A percentile compares a stretch with the other conserved stretches of the same genome.
phyloP scores from a whole-genome alignment of 2,797 vertebrate genomes.

The Macropodus opercularis region DNA sequence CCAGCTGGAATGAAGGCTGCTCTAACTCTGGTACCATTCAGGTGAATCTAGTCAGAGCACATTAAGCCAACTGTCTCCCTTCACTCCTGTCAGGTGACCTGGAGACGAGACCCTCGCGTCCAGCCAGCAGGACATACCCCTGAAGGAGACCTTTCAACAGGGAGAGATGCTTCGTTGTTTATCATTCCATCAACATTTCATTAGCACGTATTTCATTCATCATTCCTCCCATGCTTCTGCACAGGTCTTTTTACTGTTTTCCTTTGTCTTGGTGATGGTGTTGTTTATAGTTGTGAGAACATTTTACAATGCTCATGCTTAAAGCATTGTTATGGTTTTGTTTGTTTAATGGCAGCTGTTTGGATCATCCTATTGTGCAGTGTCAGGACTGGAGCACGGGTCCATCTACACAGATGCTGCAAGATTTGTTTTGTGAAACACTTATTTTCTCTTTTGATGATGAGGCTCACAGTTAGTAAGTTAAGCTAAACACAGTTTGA shows the following conservation, averaged over 20 bases:
- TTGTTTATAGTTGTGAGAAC: not conserved
- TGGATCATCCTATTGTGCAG: not conserved
- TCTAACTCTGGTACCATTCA: no score
- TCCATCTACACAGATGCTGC: not conserved
- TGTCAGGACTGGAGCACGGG: not conserved
- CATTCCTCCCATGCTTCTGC: not conserved
- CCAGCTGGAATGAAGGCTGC: no score
- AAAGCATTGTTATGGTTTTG: no score
- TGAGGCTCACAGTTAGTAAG: no score
- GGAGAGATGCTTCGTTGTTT: not conserved
- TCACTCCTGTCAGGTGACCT: conserved; percentile 25
- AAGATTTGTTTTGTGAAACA: no score
- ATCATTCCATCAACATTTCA: not conserved
- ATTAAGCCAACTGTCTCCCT: not conserved
- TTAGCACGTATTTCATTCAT: not conserved
- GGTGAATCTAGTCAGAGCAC: no score
- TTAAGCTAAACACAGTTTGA: no score
- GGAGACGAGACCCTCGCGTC: not conserved
- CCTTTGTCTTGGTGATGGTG: not conserved
- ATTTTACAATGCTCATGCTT: not conserved
- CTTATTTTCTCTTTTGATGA: no score
- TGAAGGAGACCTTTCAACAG: no score
- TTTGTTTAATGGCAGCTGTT: conserved; percentile 13
- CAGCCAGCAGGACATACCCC: no score
- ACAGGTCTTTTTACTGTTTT: not conserved